A percentile compares a stretch with the other conserved stretches of the same genome.
Evolutionary conservation across 2,113 vertebrate species (phyloP).

Genomic region (Nibea albiflora): DNA sequence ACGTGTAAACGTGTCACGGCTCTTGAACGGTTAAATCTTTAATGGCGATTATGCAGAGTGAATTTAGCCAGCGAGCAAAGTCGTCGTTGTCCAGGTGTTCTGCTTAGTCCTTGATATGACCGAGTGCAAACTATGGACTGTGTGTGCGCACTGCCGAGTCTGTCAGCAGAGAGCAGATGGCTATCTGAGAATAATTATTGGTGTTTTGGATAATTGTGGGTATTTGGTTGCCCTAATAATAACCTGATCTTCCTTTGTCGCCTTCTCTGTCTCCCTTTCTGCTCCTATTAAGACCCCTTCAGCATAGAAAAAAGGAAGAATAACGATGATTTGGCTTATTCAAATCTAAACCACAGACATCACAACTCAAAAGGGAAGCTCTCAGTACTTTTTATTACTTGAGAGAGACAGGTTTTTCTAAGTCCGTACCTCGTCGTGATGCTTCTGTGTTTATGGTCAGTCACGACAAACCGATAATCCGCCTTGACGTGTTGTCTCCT

Average conservation of each 20-base stretch:
- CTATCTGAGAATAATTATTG: slow-evolving; percentile 53
- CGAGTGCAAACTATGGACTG: slow-evolving; percentile 6
- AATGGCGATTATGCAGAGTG: slow-evolving; percentile 11
- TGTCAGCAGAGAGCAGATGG: slow-evolving; percentile 42
- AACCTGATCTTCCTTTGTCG: slow-evolving; percentile 19
- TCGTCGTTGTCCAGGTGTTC: slow-evolving; percentile 5
- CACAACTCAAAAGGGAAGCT: background rate
- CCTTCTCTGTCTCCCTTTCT: background rate
- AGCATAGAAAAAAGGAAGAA: background rate
- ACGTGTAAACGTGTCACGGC: background rate
- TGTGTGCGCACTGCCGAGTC: background rate
- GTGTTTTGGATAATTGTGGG: slow-evolving; percentile 43
- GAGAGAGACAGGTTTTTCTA: background rate
- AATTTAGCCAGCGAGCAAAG: slow-evolving; percentile 5
- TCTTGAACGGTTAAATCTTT: background rate
- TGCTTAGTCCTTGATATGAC: slow-evolving; percentile 15
- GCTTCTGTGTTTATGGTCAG: slow-evolving; percentile 17
- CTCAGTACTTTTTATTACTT: background rate
- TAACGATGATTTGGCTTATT: slow-evolving; percentile 6
- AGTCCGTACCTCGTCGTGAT: background rate
- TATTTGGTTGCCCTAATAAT: slow-evolving; percentile 36
- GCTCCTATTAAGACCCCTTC: background rate
- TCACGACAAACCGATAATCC: slow-evolving; percentile 17
- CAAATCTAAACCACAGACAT: slow-evolving; percentile 5
- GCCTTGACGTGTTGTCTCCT: background rate